Evolutionary conservation across 2,113 vertebrate species (phyloP), one percentile per base, ranked within the genome.

Genomic region (Scopus umbretta): DNA sequence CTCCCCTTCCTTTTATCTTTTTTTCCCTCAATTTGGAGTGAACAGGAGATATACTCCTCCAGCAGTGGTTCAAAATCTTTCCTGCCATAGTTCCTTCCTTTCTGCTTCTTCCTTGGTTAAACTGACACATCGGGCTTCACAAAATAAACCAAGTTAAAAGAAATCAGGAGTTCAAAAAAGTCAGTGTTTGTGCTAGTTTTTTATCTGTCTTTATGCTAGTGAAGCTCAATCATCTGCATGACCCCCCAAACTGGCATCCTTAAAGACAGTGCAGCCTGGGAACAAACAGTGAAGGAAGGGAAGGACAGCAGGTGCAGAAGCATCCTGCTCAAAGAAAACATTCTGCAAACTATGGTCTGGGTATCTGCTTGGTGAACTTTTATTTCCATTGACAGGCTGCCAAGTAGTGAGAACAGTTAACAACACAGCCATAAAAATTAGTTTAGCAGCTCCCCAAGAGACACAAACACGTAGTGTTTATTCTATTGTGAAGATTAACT

Each of bases 331-430:
- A 79, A 65, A 70, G 40, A 63, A 94, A 94, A 63, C 11, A 10
- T 67, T 36, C 65, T 79, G 34, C 76, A 75, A 30, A 52, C 1
- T 25, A 16, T 79, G 36, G 52, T 47, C 56, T 55, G 61, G 36
- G 2, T 94, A 63, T 84, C 68, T 96, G 73, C 56, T 85, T 65
- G 72, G 47, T 0, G 2, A 85, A 75, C 76, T 94, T 91, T 87
- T 79, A 95, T 96, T 95, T 96, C 76, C 68, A 56, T 92, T 92
- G 89, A 95, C 88, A 94, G 78, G 52, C 86, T 95, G 94, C 92
- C 92, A 94, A 81, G 53, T 75, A 75, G 53, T 40, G 61, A 79
- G 61, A 94, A 89, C 6, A 4, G 56, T 81, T 95, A 84, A 86
- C 80, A 93, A 52, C 70, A 59, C 42, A 65, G 80, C 38, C 84